Conservation (phyloP, 2,888 invertebrate species). For the Candidula unifasciata region DNA sequence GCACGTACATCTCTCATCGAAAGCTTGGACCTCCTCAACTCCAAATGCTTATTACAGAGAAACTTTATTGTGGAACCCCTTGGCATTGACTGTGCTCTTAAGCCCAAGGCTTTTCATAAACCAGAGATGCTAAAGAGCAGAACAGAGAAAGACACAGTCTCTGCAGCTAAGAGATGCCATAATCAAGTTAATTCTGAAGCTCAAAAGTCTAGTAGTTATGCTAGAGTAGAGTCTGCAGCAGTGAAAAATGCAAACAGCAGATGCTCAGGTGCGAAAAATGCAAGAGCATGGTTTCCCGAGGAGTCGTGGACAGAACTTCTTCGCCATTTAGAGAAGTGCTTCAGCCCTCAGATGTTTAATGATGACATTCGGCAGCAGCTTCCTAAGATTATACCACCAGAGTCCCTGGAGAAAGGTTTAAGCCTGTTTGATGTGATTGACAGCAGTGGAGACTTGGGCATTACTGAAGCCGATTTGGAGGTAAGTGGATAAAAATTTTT, state of each 20-base stretch:
- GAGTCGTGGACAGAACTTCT: slow-evolving; percentile 22
- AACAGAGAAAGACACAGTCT: neutral
- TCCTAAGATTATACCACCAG: slow-evolving; percentile 1
- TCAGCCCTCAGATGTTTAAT: neutral
- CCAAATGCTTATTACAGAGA: slow-evolving; percentile 30
- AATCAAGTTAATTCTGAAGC: neutral
- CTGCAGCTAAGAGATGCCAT: neutral
- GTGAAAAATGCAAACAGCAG: neutral
- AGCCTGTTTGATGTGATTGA: slow-evolving; percentile 36
- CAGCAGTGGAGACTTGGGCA: slow-evolving; percentile 32
- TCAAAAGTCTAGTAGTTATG: neutral
- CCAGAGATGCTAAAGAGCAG: neutral
- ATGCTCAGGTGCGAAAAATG: neutral
- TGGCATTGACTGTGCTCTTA: slow-evolving; percentile 28
- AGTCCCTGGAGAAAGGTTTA: neutral
- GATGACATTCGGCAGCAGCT: slow-evolving; percentile 23
- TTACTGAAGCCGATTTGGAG: slow-evolving; percentile 44
- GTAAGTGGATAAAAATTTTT: slow-evolving; percentile 19
- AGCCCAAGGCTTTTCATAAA: neutral
- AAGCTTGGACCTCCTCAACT: slow-evolving; percentile 34
- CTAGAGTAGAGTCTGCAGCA: neutral
- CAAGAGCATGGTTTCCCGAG: neutral
- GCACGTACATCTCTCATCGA: slow-evolving; percentile 43
- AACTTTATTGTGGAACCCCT: slow-evolving; percentile 41
- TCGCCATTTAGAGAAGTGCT: slow-evolving; percentile 34